These are phyloP conservation scores for Echinops telfairi DNA, from an alignment of 2,113 vertebrate species.

Conservation along the genomic window DNA sequence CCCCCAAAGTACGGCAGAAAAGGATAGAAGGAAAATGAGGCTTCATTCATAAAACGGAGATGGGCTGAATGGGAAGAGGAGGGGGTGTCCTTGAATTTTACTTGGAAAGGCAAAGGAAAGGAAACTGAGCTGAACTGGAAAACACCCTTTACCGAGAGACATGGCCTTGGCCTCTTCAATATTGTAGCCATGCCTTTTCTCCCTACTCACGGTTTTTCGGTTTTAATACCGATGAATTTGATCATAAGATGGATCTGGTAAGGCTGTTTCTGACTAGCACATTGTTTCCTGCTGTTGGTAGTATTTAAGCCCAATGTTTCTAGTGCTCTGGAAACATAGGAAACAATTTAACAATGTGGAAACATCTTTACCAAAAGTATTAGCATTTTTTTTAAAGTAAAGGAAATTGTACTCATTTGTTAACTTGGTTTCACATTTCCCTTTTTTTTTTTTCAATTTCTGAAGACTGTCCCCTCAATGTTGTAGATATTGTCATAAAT, in stretches of 20 bases:
- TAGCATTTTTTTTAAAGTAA: conserved; percentile 32
- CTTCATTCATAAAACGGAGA: conserved; percentile 71
- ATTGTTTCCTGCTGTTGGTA: conserved; percentile 59
- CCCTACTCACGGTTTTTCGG: background rate
- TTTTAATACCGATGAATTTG: conserved; percentile 55
- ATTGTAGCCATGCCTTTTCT: conserved; percentile 72
- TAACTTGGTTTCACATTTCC: conserved; percentile 56
- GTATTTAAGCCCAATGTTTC: conserved; percentile 59
- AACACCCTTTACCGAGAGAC: conserved; percentile 62
- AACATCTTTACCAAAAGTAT: background rate
- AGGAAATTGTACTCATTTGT: conserved; percentile 56
- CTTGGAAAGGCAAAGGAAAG: conserved; percentile 84
- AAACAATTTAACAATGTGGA: conserved; percentile 54
- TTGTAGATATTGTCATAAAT: conserved; percentile 60
- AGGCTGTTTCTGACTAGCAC: conserved; percentile 68
- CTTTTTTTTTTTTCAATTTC: conserved; percentile 37
- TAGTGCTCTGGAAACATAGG: conserved; percentile 63
- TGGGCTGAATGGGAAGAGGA: conserved; percentile 73
- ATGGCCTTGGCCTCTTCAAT: conserved; percentile 70
- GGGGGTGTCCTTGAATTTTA: conserved; percentile 72
- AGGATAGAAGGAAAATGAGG: conserved; percentile 61
- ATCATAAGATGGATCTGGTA: conserved; percentile 69
- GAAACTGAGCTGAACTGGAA: conserved; percentile 87
- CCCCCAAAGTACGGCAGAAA: conserved; percentile 13
- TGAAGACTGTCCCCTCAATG: conserved; percentile 58